A percentile compares a stretch with the other conserved stretches of the same genome.
phyloP scores from a whole-genome alignment of 2,888 invertebrate genomes.

The Catotricha subobsoleta region DNA sequence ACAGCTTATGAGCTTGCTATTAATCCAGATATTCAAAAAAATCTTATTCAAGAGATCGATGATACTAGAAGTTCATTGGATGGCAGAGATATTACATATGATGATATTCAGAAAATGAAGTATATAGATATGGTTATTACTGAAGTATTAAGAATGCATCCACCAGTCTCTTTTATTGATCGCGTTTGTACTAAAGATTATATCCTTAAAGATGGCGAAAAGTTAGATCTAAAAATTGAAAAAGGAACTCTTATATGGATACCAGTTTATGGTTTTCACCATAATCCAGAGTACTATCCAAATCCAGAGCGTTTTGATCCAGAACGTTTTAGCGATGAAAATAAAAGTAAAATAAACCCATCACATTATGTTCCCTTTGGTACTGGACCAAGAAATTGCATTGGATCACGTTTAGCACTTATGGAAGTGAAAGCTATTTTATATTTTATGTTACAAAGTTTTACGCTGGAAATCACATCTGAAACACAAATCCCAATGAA shows the following conservation, averaged over 20 bases:
- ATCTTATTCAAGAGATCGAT: conserved; percentile 1
- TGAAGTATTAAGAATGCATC: conserved; percentile 19
- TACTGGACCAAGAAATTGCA: conserved; percentile 13
- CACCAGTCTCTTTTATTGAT: conserved; percentile 7
- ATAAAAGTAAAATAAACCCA: conserved; percentile 18
- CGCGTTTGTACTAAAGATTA: not conserved
- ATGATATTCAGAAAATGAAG: not conserved
- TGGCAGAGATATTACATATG: not conserved
- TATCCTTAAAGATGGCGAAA: not conserved
- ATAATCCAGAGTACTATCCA: conserved; percentile 21
- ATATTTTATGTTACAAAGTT: not conserved
- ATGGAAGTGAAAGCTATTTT: conserved; percentile 2
- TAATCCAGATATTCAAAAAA: conserved; percentile 6
- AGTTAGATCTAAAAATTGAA: not conserved
- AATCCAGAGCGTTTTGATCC: conserved; percentile 28
- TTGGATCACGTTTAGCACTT: not conserved
- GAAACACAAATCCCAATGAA: conserved; percentile 1
- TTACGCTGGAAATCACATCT: not conserved
- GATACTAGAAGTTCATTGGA: not conserved
- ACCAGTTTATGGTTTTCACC: conserved; percentile 23
- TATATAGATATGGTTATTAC: conserved; percentile 8
- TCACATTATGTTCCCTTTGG: conserved; percentile 25
- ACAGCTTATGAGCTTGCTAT: conserved; percentile 4
- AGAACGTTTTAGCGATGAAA: conserved; percentile 23
- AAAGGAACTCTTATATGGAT: conserved; percentile 13